Conservation (phyloP, 2,888 invertebrate genomes). For the Cybosia mesomella region DNA sequence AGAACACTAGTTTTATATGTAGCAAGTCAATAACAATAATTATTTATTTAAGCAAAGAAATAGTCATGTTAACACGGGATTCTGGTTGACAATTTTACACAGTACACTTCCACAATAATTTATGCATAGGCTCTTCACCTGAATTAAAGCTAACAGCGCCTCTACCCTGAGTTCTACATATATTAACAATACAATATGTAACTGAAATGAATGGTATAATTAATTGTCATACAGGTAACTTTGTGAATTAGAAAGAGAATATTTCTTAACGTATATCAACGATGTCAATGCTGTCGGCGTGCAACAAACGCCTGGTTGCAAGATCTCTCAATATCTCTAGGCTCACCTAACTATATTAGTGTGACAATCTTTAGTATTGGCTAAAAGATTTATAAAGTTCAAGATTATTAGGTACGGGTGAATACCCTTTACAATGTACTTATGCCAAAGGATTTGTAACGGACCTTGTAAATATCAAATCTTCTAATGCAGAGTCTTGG, state of each 20-base stretch:
- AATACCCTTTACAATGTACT: background rate
- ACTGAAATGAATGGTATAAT: background rate
- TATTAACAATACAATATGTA: too few species aligned
- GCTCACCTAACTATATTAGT: conserved; percentile 19
- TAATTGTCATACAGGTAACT: background rate
- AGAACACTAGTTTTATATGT: background rate
- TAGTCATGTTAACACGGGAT: too few species aligned
- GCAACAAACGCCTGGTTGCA: background rate
- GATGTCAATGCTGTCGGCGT: background rate
- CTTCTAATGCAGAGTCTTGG: conserved; percentile 74
- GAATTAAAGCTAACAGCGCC: too few species aligned
- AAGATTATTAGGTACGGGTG: background rate
- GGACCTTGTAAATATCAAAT: conserved; percentile 16
- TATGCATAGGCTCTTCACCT: too few species aligned
- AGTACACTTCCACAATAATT: too few species aligned
- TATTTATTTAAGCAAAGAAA: too few species aligned
- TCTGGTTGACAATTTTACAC: too few species aligned
- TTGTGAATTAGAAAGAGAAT: background rate
- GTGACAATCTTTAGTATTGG: conserved; percentile 22
- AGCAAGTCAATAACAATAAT: background rate
- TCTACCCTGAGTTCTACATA: too few species aligned
- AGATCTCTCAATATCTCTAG: conserved; percentile 16
- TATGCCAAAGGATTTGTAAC: background rate
- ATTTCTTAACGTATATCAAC: conserved; percentile 9
- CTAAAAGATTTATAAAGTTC: conserved; percentile 9